Conservation (phyloP, 1,140 invertebrate genomes). For the Littorina saxatilis region DNA sequence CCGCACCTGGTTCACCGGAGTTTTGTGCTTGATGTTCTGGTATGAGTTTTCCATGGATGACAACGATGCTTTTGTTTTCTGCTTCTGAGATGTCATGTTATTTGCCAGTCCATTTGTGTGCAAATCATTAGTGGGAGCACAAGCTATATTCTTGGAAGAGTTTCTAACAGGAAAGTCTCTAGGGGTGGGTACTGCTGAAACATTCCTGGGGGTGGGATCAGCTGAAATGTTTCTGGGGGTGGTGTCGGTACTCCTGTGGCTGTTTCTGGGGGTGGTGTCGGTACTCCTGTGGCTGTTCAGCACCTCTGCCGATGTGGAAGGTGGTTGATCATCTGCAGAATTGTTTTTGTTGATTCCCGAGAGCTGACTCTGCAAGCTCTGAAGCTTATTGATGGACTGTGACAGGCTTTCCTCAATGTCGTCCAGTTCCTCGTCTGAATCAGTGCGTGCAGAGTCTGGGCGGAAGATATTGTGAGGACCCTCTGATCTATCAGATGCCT, state of each 20-base stretch:
- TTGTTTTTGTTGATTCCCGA: slow-evolving; percentile 43
- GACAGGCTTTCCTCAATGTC: slow-evolving; percentile 54
- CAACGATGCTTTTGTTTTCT: slow-evolving; percentile 67
- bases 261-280: slow-evolving; percentile 34
- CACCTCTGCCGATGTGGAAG: neutral
- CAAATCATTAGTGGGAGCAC: neutral
- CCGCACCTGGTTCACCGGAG: slow-evolving; percentile 72
- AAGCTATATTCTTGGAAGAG: slow-evolving; percentile 11
- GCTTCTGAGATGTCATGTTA: slow-evolving; percentile 68
- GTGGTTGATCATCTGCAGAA: neutral
- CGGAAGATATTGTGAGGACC: slow-evolving; percentile 67
- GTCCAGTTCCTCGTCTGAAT: slow-evolving; percentile 58
- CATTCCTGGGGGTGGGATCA: neutral
- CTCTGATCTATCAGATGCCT: slow-evolving; percentile 39
- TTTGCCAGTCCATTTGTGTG: slow-evolving; percentile 65
- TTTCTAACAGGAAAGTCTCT: neutral
- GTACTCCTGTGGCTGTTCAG: slow-evolving; percentile 43
- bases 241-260: slow-evolving; percentile 34
- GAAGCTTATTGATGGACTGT: slow-evolving; percentile 53
- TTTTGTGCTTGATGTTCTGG: slow-evolving; percentile 75
- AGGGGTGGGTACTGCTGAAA: neutral
- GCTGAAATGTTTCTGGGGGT: slow-evolving; percentile 32
- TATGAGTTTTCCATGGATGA: slow-evolving; percentile 73
- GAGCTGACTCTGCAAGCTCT: slow-evolving; percentile 51
- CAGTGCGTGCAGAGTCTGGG: slow-evolving; percentile 64